Evolutionary conservation across 2,888 invertebrate species (phyloP), one percentile per base, ranked within the genome.

Genomic region (Tholera decimalis): DNA sequence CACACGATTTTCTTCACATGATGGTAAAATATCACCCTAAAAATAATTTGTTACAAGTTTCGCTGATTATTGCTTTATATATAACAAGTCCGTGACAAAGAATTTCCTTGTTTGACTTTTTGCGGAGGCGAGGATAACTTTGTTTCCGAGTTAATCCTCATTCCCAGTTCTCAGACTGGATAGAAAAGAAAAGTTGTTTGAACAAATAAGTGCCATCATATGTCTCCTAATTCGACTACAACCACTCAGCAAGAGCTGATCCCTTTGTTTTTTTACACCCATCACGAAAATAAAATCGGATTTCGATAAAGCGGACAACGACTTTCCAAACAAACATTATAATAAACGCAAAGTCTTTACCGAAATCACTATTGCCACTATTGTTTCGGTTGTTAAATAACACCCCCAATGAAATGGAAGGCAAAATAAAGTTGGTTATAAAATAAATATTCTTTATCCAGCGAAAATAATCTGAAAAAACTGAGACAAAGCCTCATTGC

Each of bases 291-390:
- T 73, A 70, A 59, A 66, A 80, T 80, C 61, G 66, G 56, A n/a
- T 70, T 66, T 62, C 66, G 55, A 77, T 80, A 73, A 82, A 82
- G 64, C 62, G 66, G 47, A 18, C 73, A 57, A 47, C 41, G 77
- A 80, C 78, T 77, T 62, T 24, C 15, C 7, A 51, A 76, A 62
- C 56, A 57, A 56, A 58, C 61, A 69, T 61, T 58, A 79, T 50
- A 69, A 59, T 69, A 76, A 74, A 74, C 47, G 68, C 43, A 15
- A 56, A 61, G 77, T 49, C 59, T 49, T 57, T 58, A 62, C 51
- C n/a, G 57, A 71, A 76, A 59, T 76, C 53, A 64, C 72, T 76
- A 58, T 60, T 70, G 35, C 49, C 41, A 60, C 64, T 77, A 59
- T 49, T 79, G 15, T 51, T 33, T 49, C 39, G 43, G 49, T 37